phyloP scores from a whole-genome alignment of 2,113 vertebrate genomes.

The Cheirogaleus medius region DNA sequence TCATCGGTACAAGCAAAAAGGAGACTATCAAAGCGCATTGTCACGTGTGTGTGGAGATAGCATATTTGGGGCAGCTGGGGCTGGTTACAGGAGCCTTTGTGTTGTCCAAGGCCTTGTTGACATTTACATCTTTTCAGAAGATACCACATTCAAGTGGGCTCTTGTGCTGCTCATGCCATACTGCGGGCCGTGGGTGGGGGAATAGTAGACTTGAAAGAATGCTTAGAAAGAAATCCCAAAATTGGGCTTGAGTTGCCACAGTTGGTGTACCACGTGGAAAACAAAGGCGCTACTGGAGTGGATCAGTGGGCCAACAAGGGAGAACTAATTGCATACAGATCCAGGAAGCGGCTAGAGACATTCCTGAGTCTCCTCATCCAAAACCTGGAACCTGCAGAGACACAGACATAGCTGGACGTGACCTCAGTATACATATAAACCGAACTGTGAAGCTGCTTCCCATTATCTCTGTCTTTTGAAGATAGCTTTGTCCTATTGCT shows the following conservation, averaged over 20 bases:
- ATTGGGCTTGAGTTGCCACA: slow-evolving; percentile 65
- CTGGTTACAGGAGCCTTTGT: slow-evolving; percentile 91
- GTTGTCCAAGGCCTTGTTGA: slow-evolving; percentile 90
- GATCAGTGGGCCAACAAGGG: slow-evolving; percentile 91
- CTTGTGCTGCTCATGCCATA: slow-evolving; percentile 90
- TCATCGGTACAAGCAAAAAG: slow-evolving; percentile 91
- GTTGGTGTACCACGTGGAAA: slow-evolving; percentile 87
- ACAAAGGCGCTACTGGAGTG: slow-evolving; percentile 80
- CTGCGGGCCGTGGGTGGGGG: slow-evolving; percentile 91
- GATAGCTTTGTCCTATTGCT: background rate
- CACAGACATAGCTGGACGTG: background rate
- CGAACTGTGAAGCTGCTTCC: background rate
- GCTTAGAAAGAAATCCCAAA: slow-evolving; percentile 67
- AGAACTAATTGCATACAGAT: slow-evolving; percentile 88
- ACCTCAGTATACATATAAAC: accelerated
- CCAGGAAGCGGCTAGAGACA: slow-evolving; percentile 47
- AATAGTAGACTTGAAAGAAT: slow-evolving; percentile 84
- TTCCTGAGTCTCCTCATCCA: slow-evolving; percentile 67
- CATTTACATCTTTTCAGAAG: slow-evolving; percentile 90
- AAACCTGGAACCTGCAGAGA: background rate
- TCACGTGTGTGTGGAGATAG: slow-evolving; percentile 79
- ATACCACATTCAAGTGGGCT: slow-evolving; percentile 93
- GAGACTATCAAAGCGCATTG: slow-evolving; percentile 84
- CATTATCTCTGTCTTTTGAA: background rate
- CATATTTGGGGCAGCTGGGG: slow-evolving; percentile 86